A percentile compares a stretch with the other conserved stretches of the same genome.
Conservation (phyloP, 2,113 vertebrate genomes). For the Epinephelus moara region DNA sequence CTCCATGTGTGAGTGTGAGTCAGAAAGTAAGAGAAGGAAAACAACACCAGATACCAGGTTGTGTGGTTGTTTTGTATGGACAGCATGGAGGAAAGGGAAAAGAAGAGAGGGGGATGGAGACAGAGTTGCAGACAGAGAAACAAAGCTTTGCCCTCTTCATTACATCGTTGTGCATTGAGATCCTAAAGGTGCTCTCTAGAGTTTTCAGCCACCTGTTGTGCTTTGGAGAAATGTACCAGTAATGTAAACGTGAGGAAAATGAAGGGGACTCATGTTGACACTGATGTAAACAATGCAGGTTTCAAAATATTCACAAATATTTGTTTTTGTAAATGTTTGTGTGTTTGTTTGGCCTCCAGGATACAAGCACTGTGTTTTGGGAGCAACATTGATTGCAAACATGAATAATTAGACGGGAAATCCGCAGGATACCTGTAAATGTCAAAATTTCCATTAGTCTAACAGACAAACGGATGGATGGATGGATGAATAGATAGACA, state of each 20-base stretch:
- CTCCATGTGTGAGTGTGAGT: constrained; percentile 2
- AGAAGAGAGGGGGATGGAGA: neutral
- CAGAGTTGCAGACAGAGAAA: neutral
- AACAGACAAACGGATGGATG: no score
- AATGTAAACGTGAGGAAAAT: neutral
- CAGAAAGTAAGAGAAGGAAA: neutral
- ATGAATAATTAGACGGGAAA: no score
- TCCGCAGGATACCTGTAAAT: neutral
- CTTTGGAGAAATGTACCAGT: neutral
- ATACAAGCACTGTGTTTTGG: neutral
- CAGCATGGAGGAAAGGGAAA: constrained; percentile 1
- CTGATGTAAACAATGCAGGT: neutral
- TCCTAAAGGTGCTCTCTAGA: neutral
- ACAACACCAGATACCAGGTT: constrained; percentile 9
- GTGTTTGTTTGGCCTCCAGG: neutral
- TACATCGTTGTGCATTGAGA: neutral
- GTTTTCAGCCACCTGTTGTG: neutral
- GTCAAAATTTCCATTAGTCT: no score
- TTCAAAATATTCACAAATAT: neutral
- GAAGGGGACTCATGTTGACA: no score
- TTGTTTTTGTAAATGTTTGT: neutral
- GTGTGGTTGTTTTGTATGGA: constrained; percentile 4
- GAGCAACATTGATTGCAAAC: neutral
- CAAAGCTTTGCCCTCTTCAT: neutral
- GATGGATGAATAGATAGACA: no score